Evolutionary conservation across 2,113 vertebrate genomes (phyloP).

Genomic region (Ammospiza nelsoni): DNA sequence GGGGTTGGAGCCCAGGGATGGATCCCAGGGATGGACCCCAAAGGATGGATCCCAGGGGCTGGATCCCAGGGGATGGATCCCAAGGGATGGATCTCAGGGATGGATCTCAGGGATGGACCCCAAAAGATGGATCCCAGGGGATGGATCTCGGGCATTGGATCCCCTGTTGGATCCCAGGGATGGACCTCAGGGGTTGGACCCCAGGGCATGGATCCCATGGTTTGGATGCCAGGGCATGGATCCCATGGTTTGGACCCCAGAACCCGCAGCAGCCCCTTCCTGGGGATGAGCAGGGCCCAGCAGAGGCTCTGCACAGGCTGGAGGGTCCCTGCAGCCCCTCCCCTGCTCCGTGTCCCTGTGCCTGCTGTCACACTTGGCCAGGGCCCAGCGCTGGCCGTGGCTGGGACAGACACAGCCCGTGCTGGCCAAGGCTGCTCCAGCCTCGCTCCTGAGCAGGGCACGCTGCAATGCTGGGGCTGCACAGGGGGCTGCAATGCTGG

Average conservation of each 20-base stretch:
- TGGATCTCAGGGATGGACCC: too few relatives aligned
- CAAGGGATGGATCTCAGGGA: neutral
- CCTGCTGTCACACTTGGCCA: neutral
- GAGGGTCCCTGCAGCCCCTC: neutral
- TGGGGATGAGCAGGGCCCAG: rapidly evolving
- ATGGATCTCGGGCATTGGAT: too few relatives aligned
- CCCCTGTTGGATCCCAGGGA: too few relatives aligned
- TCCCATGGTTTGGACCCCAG: neutral
- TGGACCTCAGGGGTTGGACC: too few relatives aligned
- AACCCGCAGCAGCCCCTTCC: rapidly evolving
- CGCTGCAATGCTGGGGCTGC: neutral
- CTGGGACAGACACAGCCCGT: neutral
- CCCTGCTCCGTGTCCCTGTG: neutral
- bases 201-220: neutral
- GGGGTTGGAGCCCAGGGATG: neutral
- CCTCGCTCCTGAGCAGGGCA: neutral
- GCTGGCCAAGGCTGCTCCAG: neutral
- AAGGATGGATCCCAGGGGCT: neutral
- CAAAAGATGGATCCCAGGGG: too few relatives aligned
- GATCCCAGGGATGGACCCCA: neutral
- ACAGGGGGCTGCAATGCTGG: too few relatives aligned
- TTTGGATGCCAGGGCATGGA: neutral
- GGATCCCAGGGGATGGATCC: neutral
- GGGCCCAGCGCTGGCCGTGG: neutral
- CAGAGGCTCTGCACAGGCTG: neutral